Evolutionary conservation across 2,113 vertebrate species (phyloP).

Genomic region (Arvicanthis niloticus): DNA sequence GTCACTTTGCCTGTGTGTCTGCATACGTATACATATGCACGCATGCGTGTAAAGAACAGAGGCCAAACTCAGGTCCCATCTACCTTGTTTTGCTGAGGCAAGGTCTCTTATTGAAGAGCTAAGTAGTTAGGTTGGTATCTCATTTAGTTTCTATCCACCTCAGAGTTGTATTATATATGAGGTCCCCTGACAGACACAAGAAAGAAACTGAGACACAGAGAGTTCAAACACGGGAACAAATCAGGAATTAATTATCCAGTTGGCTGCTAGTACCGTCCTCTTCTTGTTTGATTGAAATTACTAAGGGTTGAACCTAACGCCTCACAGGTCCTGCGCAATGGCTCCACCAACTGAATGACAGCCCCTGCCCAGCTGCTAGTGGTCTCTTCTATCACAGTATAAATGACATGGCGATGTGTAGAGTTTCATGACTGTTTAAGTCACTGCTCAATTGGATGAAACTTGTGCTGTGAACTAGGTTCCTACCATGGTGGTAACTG

Average conservation of each 20-base stretch:
- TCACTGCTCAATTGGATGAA: not conserved
- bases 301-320: not conserved
- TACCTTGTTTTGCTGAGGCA: not conserved
- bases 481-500: not conserved
- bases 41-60: not conserved
- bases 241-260: not conserved
- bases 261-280: not conserved
- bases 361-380: not conserved
- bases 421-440: not conserved
- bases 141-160: not conserved
- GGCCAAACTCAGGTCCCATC: not conserved
- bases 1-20: too few relatives aligned
- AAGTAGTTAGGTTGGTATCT: not conserved
- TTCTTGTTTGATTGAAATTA: not conserved
- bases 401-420: not conserved
- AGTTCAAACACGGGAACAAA: not conserved
- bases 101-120: not conserved
- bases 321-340: too few relatives aligned
- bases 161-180: not conserved
- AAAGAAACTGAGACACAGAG: slow-evolving; percentile 24
- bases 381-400: not conserved
- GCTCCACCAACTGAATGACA: not conserved
- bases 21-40: not conserved
- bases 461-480: not conserved
- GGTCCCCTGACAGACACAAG: not conserved